Percentiles rank a stretch among this genome's conserved stretches.
These are phyloP conservation scores for Cheilosia pagana DNA, from an alignment of 2,888 invertebrate genomes.

Conservation along the genomic window DNA sequence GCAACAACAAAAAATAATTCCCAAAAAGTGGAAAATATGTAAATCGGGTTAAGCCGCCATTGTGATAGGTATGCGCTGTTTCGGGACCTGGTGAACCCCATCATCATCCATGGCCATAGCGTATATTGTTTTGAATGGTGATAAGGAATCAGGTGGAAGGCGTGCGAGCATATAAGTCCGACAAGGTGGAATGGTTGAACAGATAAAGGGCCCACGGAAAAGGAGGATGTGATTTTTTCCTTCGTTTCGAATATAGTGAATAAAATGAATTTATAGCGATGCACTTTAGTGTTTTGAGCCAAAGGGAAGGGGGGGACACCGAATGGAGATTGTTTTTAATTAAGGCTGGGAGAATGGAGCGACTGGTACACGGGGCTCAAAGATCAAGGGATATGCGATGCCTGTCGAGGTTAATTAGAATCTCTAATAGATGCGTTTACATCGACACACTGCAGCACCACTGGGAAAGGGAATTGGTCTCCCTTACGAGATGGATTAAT, in stretches of 20 bases:
- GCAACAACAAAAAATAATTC: constrained; percentile 20
- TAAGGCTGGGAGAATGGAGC: constrained; percentile 53
- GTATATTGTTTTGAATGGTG: constrained; percentile 65
- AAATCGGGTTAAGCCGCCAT: constrained; percentile 71
- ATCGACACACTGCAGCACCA: neutral
- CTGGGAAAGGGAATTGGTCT: constrained; percentile 29
- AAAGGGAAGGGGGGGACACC: neutral
- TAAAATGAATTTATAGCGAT: constrained; percentile 73
- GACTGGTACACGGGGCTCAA: constrained; percentile 28
- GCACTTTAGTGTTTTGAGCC: constrained; percentile 53
- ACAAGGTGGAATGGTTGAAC: constrained; percentile 12
- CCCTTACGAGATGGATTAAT: constrained; percentile 38
- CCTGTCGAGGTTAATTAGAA: constrained; percentile 71
- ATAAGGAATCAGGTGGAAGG: constrained; percentile 74
- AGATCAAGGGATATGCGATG: constrained; percentile 58
- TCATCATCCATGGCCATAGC: constrained; percentile 38
- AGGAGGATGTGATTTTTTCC: constrained; percentile 46
- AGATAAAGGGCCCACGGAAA: constrained; percentile 20
- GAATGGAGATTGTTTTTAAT: constrained; percentile 65
- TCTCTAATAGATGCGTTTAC: constrained; percentile 65
- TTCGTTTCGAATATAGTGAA: constrained; percentile 63
- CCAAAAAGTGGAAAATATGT: constrained; percentile 72
- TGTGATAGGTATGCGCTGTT: constrained; percentile 38
- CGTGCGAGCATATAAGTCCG: constrained; percentile 47
- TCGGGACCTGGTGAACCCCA: constrained; percentile 8